Conservation (phyloP, 2,888 invertebrate genomes). For the Platycnemis pennipes region DNA sequence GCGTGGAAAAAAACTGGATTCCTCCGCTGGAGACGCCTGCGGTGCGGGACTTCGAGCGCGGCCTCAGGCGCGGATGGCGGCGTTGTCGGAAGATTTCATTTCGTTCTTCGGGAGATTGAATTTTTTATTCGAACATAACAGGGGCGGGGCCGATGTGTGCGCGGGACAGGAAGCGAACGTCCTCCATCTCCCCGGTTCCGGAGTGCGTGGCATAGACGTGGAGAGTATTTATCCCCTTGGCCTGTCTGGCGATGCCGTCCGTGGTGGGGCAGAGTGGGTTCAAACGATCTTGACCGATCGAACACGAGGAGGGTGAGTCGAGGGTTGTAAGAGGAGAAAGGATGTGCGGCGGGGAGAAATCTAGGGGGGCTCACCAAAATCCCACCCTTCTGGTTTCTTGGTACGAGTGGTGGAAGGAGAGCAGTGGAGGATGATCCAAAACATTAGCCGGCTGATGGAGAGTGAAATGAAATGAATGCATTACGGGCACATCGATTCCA, state of each 20-base stretch:
- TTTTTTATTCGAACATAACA: not conserved
- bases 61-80: not conserved
- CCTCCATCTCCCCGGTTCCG: not conserved
- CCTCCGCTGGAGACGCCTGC: too few species aligned
- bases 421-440: not conserved
- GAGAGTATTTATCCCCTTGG: constrained; percentile 12
- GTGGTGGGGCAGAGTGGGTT: not conserved
- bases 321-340: not conserved
- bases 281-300: not conserved
- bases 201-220: not conserved
- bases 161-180: not conserved
- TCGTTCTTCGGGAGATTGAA: not conserved
- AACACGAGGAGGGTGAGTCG: not conserved
- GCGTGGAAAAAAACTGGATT: too few species aligned
- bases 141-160: not conserved
- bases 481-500: not conserved
- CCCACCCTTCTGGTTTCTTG: not conserved
- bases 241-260: not conserved
- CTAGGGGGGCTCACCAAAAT: not conserved
- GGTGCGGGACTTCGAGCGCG: too few species aligned
- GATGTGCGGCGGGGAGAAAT: not conserved
- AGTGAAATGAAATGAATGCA: not conserved
- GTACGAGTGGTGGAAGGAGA: not conserved
- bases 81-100: not conserved
- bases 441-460: not conserved